phyloP scores from a whole-genome alignment of 2,113 vertebrate genomes.

The Cinclus cinclus region DNA sequence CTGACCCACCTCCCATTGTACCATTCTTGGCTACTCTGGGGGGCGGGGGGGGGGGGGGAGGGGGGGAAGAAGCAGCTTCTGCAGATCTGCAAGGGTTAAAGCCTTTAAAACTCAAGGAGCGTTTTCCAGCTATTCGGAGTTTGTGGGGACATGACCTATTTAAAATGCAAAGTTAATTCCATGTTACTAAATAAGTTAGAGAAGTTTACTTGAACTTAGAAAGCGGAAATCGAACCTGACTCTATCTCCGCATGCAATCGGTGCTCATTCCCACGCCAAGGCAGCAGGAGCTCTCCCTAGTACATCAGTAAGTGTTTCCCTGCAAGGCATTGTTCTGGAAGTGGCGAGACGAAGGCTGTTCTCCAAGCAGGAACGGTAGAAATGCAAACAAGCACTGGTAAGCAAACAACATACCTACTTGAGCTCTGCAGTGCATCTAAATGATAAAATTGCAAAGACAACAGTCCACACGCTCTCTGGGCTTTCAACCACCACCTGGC shows the following conservation, averaged over 20 bases:
- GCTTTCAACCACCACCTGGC: not conserved
- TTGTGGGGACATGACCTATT: not conserved
- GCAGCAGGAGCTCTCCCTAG: slow-evolving; percentile 18
- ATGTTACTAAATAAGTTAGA: slow-evolving; percentile 13
- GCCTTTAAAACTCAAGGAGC: not conserved
- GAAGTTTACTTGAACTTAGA: slow-evolving; percentile 42
- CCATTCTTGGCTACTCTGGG: accelerated
- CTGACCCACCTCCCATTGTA: not conserved
- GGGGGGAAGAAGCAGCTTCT: not conserved
- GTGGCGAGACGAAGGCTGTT: not conserved
- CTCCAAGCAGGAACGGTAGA: slow-evolving; percentile 13
- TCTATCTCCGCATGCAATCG: not conserved
- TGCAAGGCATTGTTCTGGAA: not conserved
- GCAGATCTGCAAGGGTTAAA: not conserved
- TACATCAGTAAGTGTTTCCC: not conserved
- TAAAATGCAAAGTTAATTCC: slow-evolving; percentile 20
- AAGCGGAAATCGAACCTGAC: not conserved
- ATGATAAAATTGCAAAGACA: not conserved
- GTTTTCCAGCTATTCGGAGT: not conserved
- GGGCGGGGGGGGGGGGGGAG: accelerated
- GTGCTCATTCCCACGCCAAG: slow-evolving; percentile 23
- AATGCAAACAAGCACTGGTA: slow-evolving; percentile 38
- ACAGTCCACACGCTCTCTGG: not conserved
- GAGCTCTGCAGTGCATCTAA: not conserved
- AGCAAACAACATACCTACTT: not conserved